phyloP scores from a whole-genome alignment of 2,113 vertebrate genomes.

The Mus musculus region DNA sequence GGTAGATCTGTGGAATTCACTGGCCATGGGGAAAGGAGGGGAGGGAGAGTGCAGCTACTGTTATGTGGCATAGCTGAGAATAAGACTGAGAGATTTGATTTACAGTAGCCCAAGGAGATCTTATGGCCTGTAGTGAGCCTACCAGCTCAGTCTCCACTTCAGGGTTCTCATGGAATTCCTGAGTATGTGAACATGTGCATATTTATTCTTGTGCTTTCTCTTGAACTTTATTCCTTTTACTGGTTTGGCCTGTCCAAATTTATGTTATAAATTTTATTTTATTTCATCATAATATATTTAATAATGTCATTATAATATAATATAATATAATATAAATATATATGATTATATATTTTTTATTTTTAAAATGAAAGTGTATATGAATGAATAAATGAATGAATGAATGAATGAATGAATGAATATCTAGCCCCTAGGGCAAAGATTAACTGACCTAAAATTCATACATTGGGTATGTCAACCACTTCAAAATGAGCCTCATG shows the following conservation, averaged over 20 bases:
- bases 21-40: too few relatives aligned
- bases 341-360: neutral
- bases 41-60: too few relatives aligned
- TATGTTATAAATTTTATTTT: neutral
- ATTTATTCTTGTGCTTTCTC: neutral
- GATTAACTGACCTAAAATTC: neutral
- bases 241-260: neutral
- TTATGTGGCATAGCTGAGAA: neutral
- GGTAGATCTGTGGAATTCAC: too few relatives aligned
- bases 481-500: neutral
- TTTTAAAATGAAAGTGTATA: neutral
- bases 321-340: neutral
- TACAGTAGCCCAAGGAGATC: neutral
- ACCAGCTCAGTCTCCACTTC: too few relatives aligned
- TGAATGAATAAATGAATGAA: neutral
- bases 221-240: neutral
- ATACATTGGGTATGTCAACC: neutral
- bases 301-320: too few relatives aligned
- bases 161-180: neutral
- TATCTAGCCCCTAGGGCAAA: neutral
- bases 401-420: neutral
- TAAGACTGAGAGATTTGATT: too few relatives aligned
- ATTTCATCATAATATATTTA: neutral
- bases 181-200: neutral
- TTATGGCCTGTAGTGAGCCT: too few relatives aligned